Evolutionary conservation across 2,888 invertebrate species (phyloP), one percentile per base, ranked within the genome.

Genomic region (Cyaniris semiargus): DNA sequence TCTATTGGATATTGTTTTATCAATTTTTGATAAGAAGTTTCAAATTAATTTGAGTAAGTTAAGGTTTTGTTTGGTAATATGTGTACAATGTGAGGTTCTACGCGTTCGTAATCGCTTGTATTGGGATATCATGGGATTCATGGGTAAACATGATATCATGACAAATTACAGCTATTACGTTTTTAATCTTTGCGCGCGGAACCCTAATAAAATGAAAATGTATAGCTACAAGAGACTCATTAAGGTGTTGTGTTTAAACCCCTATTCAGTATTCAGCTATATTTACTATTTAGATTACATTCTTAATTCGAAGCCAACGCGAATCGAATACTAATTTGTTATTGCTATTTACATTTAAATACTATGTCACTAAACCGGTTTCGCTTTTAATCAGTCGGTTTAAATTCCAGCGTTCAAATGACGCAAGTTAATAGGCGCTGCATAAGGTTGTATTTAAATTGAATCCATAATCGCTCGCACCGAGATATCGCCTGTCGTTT

Each of bases 341-440:
- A 78, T 76, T 74, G 77, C 79, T 78, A 79, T 81, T 81, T 79
- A 80, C 78, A 79, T 79, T 81, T 78, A 74, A 76, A 79, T 79
- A 76, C 76, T 72, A 78, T 79, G 78, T 79, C 75, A 75, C 66
- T 76, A 71, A 80, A 81, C 82, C 76, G 75, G 81, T 80, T 79
- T 78, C 48, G 78, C 78, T 76, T 80, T 80, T 78, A 81, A 80
- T 70, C 72, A 75, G 75, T 76, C 76, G 75, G 76, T 78, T 78
- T 77, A 79, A 75, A 74, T 77, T 75, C 78, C 58, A 76, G 38
- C 76, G 70, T 77, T 75, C 78, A 48, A 76, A 44, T 76, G 72
- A 79, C 77, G 79, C 75, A 75, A 78, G 74, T 77, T 78, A 79
- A 76, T 76, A 76, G 58, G 13, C 58, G 70, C 71, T 48, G 76